Percentiles rank a stretch among this genome's conserved stretches.
These are phyloP conservation scores for Halyomorpha halys DNA, from an alignment of 1,140 invertebrate species.

Conservation along the genomic window DNA sequence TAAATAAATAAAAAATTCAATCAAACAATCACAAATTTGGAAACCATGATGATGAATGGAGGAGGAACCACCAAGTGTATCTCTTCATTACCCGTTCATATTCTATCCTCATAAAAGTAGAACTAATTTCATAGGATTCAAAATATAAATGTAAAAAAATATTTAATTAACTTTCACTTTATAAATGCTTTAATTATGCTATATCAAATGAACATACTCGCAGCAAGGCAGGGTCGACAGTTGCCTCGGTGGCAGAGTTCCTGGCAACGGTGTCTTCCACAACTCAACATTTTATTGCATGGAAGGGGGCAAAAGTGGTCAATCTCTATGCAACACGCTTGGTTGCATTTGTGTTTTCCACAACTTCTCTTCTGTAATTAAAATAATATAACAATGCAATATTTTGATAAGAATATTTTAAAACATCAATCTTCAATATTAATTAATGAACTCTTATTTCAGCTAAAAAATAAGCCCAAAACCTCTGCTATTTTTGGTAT, in stretches of 20 bases:
- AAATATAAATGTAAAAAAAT: no score
- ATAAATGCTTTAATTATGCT: background rate
- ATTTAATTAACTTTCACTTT: background rate
- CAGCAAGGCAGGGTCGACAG: slow-evolving; percentile 70
- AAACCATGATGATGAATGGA: no score
- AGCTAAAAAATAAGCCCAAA: no score
- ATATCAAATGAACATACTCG: slow-evolving; percentile 43
- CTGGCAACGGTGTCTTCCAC: slow-evolving; percentile 80
- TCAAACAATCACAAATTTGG: no score
- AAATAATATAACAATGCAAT: slow-evolving; percentile 1
- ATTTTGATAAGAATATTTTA: background rate
- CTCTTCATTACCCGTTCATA: no score
- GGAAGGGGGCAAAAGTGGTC: slow-evolving; percentile 75
- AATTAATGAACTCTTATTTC: no score
- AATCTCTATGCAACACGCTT: slow-evolving; percentile 71
- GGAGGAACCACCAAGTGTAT: no score
- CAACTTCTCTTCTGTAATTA: slow-evolving; percentile 58
- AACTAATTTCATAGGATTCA: no score
- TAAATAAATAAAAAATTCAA: no score
- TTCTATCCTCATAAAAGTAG: no score
- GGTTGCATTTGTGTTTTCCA: slow-evolving; percentile 80
- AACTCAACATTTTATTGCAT: slow-evolving; percentile 70
- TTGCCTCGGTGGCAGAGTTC: slow-evolving; percentile 79
- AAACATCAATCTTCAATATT: no score
- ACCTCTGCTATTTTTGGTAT: no score